These are phyloP conservation scores for Acleris sparsana DNA, from an alignment of 2,888 invertebrate genomes.

Conservation along the genomic window DNA sequence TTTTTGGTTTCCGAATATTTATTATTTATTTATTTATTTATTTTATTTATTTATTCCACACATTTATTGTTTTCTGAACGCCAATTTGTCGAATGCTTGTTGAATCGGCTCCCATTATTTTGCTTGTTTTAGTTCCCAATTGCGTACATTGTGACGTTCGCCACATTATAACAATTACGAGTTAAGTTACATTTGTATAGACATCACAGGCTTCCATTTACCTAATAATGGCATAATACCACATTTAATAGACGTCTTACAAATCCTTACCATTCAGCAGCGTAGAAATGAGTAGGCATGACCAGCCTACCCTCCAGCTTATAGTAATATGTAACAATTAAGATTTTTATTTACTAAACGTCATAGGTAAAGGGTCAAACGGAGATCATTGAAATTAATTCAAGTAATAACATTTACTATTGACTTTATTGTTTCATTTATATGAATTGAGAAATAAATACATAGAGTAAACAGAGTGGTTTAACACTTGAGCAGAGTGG, in stretches of 20 bases:
- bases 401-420: slow-evolving; percentile 14
- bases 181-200: slow-evolving; percentile 39
- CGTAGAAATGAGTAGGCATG: slow-evolving; percentile 38
- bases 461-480: slow-evolving; percentile 12
- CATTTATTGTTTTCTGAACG: no score
- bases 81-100: slow-evolving; percentile 3
- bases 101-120: neutral
- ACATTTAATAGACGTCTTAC: slow-evolving; percentile 46
- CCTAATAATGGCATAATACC: slow-evolving; percentile 56
- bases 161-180: slow-evolving; percentile 44
- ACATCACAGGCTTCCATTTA: slow-evolving; percentile 45
- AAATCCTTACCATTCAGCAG: slow-evolving; percentile 45
- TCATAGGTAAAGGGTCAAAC: slow-evolving; percentile 22
- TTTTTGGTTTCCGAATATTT: no score
- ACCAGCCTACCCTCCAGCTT: slow-evolving; percentile 36
- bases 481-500: slow-evolving; percentile 10
- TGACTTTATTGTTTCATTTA: slow-evolving; percentile 32
- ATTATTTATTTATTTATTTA: no score
- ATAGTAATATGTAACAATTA: slow-evolving; percentile 32
- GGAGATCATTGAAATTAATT: slow-evolving; percentile 17
- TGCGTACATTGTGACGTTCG: slow-evolving; percentile 38
- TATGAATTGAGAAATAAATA: slow-evolving; percentile 26
- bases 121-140: slow-evolving; percentile 13
- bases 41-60: no score
- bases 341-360: slow-evolving; percentile 15